Base-by-base conservation (phyloP, 2,888 invertebrate species). In the Hermaeophaga mercurialis region DNA sequence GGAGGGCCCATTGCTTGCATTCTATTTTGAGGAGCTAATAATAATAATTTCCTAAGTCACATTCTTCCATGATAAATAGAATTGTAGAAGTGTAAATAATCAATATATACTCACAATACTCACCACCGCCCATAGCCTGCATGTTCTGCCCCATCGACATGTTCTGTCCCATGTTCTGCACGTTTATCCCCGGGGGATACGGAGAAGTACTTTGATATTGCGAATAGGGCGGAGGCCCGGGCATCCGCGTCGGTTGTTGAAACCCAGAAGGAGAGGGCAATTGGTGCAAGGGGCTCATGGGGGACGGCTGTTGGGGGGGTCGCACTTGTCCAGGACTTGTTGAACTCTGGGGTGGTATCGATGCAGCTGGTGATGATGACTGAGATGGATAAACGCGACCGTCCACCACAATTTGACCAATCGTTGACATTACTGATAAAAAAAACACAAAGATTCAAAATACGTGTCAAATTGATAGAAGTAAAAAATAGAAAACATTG, bases 351-450 rank as follows among this genome's bases (percentile, higher is more conserved):
- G 58, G 64, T 39, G 68, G 59, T 45, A 58, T 55, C 22, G 65
- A 39, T 52, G 60, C 57, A 58, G 62, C 74, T 6, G 81, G 79
- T 26, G 79, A 80, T 3, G 80, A 77, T 14, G 80, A 71, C 38
- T 77, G 74, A 1, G 81, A 78, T 24, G 87, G 85, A 80, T 90
- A 91, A 63, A 89, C 84, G 74, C 90, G 85, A 56, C 91, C 91
- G 79, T 91, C 91, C 58, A 91, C 91, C 36, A 91, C 88, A 69
- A 91, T 89, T 59, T 87, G 87, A 61, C 91, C 91, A 72, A 91
- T 86, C 46, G 85, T 85, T 41, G 88, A 86, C 66, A 91, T 82
- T 62, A 90, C 90, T 89, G 36, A 34, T 41, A 45, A 18, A n/a
- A 47, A 17, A 14, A 28, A 45, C 26, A 49, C 41, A 19, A 34